A percentile compares a stretch with the other conserved stretches of the same genome.
phyloP scores from a whole-genome alignment of 2,797 vertebrate genomes.

The Gymnoscopelus braueri region DNA sequence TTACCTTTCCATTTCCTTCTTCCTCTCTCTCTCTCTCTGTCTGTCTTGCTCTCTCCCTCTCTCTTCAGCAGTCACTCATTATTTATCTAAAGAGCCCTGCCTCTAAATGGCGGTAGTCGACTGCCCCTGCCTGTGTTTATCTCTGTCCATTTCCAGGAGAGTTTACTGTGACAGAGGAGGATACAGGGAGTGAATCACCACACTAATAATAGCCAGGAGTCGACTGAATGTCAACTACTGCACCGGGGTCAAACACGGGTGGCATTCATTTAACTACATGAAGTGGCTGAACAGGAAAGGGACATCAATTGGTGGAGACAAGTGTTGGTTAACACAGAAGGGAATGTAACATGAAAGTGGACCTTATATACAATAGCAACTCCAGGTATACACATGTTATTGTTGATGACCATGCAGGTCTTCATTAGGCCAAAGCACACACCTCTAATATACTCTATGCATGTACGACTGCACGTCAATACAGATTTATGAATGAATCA shows the following conservation, averaged over 20 bases:
- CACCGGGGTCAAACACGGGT: conserved; percentile 3
- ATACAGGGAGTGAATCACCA: conserved; percentile 1
- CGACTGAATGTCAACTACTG: conserved; percentile 18
- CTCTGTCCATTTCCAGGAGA: conserved; percentile 20
- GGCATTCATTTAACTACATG: conserved; percentile 7
- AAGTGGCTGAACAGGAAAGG: conserved; percentile 9
- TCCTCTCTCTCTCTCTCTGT: not conserved
- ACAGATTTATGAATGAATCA: too few relatives aligned
- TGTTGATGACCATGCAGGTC: too few relatives aligned
- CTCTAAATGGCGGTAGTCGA: not conserved
- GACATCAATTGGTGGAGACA: conserved; percentile 8
- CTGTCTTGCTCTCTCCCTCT: not conserved
- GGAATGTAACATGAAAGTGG: too few relatives aligned
- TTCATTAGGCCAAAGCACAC: too few relatives aligned
- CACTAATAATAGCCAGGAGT: conserved; percentile 9
- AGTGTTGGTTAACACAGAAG: conserved; percentile 13
- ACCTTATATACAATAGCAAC: too few relatives aligned
- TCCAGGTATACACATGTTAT: too few relatives aligned
- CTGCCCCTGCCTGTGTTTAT: conserved; percentile 7
- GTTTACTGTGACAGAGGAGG: not conserved
- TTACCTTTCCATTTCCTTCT: not conserved
- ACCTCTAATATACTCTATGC: too few relatives aligned
- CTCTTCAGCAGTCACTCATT: not conserved
- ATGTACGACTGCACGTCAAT: too few relatives aligned
- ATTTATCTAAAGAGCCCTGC: conserved; percentile 21